These are phyloP conservation scores for Drosophila mauritiana DNA, from an alignment of 1,140 invertebrate species.

Conservation along the genomic window DNA sequence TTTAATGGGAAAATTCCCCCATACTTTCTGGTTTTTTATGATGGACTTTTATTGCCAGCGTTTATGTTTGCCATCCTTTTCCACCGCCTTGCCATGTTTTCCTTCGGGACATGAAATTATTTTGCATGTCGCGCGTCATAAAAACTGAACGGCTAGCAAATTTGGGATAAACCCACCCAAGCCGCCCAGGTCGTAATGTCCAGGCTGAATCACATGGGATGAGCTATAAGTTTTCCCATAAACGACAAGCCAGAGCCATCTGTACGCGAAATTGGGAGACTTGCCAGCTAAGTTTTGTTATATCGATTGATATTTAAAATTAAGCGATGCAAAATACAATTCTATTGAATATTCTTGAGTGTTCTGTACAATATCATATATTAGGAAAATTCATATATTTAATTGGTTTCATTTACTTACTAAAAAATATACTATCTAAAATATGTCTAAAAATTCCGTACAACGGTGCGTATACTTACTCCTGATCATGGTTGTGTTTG, in stretches of 20 bases:
- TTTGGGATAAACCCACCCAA: constrained; percentile 57
- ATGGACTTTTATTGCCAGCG: constrained; percentile 73
- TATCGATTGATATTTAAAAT: neutral
- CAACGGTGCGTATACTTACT: constrained; percentile 87
- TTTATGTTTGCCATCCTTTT: constrained; percentile 43
- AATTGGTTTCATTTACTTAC: too few species aligned
- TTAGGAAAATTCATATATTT: too few species aligned
- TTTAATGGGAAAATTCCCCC: constrained; percentile 53
- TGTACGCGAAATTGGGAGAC: constrained; percentile 6
- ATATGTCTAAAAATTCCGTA: neutral
- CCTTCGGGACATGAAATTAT: constrained; percentile 57
- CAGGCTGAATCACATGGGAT: neutral
- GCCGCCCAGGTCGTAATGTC: neutral
- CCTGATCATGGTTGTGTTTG: constrained; percentile 90
- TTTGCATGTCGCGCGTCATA: constrained; percentile 69
- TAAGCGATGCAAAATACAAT: too few species aligned
- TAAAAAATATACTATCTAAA: too few species aligned
- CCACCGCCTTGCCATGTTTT: neutral
- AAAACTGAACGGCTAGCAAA: constrained; percentile 69
- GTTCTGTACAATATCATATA: too few species aligned
- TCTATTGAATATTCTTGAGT: too few species aligned
- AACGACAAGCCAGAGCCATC: constrained; percentile 1
- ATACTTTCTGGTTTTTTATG: constrained; percentile 47
- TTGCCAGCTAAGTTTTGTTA: neutral
- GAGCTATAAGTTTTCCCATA: constrained; percentile 26